These are phyloP conservation scores for Centruroides vittatus DNA, from an alignment of 1,140 invertebrate genomes.

Conservation along the genomic window DNA sequence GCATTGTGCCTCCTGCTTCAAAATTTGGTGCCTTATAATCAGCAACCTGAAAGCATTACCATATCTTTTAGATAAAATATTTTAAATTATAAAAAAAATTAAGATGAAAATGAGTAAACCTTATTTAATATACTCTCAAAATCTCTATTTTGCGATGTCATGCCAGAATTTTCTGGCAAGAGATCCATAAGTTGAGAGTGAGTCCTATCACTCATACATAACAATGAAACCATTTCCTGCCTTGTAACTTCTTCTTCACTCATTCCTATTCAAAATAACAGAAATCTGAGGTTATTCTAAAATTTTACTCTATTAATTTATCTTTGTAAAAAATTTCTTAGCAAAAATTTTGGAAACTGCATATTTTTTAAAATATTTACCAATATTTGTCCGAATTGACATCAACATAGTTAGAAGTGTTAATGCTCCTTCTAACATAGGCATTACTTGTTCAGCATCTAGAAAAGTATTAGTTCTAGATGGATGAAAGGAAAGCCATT, in stretches of 20 bases:
- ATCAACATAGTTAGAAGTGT: constrained; percentile 82
- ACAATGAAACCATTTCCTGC: constrained; percentile 79
- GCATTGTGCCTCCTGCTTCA: constrained; percentile 61
- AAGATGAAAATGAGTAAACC: constrained; percentile 24
- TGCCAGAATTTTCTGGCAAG: constrained; percentile 88
- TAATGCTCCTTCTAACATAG: constrained; percentile 82
- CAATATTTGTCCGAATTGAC: constrained; percentile 75
- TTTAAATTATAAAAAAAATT: no score
- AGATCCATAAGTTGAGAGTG: constrained; percentile 87
- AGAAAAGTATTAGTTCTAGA: constrained; percentile 42
- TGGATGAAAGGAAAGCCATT: constrained; percentile 49
- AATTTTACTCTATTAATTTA: no score
- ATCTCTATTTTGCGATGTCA: constrained; percentile 64
- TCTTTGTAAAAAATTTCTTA: no score
- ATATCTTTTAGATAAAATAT: no score
- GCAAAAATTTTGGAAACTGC: no score
- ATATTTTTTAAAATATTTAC: constrained; percentile 31
- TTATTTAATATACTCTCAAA: constrained; percentile 71
- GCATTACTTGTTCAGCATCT: constrained; percentile 54
- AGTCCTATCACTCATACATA: constrained; percentile 86
- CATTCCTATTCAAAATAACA: constrained; percentile 35
- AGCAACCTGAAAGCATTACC: constrained; percentile 25
- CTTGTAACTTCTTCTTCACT: constrained; percentile 55
- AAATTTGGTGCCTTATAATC: constrained; percentile 62
- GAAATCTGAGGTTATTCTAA: no score